Base-by-base conservation (phyloP, 2,888 invertebrate species). In the Aleiodes leptofemur region DNA sequence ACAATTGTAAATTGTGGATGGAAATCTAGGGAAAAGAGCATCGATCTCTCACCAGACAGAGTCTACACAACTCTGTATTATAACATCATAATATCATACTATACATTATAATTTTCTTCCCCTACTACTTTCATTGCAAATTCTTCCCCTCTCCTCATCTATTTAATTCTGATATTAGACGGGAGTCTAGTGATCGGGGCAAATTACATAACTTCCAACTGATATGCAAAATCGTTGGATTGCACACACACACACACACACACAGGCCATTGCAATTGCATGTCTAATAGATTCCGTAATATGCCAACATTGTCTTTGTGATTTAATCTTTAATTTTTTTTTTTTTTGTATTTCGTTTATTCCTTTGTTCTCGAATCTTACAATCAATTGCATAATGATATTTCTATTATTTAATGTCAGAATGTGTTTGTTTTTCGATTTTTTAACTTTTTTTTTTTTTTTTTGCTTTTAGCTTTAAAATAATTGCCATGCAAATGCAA, bases 231-330 rank as follows among this genome's bases (percentile, higher is more conserved):
- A 57, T 61, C 64, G 53, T 61, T 64, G 57, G 34, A 4, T 31
- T 59, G 50, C 61, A 70, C 61, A 23, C 23, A 23, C 23, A 23
- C 23, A 23, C 23, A 23, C 23, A 23, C 23, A 2, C 23, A 23
- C 23, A 23, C 23, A 43, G 69, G 16, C 53, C 2, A 59, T 69
- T 69, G 69, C 70, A 74, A 74, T 70, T 61, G 59, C 64, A 61
- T 64, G 57, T 69, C 55, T 69, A 64, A 72, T 16, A 59, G 51
- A 74, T 74, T 69, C 69, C 55, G 69, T 74, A 69, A 69, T 74
- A 69, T 74, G 53, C 69, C 69, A 74, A 64, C 59, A 74, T 69
- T 69, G 56, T 74, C 53, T 74, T 61, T 55, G 38, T 51, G 61
- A 74, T 51, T 61, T 69, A 11, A 74, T 61, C 61, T n/a, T 57